Evolutionary conservation across 2,888 invertebrate species (phyloP).

Genomic region (Caenorhabditis japonica): DNA sequence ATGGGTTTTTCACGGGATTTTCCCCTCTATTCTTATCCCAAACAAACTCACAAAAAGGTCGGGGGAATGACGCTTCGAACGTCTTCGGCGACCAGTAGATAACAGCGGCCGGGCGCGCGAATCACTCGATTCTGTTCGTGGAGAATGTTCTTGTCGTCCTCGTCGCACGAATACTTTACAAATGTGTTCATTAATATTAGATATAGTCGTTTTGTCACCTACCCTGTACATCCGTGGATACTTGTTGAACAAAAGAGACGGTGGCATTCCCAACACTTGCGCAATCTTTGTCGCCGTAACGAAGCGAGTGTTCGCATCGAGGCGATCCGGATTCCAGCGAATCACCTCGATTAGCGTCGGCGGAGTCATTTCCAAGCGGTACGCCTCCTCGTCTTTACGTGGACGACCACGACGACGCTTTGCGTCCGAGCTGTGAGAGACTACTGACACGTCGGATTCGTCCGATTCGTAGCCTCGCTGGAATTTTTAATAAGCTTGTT

Average conservation of each 20-base stretch:
- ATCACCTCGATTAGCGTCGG: conserved; percentile 65
- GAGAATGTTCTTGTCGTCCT: conserved; percentile 72
- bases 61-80: conserved; percentile 50
- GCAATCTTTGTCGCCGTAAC: conserved; percentile 68
- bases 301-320: conserved; percentile 61
- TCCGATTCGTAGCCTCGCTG: conserved; percentile 60
- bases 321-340: conserved; percentile 73
- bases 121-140: conserved; percentile 60
- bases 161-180: conserved; percentile 72
- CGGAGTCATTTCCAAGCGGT: conserved; percentile 68
- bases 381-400: conserved; percentile 61
- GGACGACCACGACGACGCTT: conserved; percentile 54
- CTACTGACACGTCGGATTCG: conserved; percentile 49
- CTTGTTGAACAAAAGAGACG: conserved; percentile 64
- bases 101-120: conserved; percentile 56
- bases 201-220: background rate
- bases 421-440: conserved; percentile 49
- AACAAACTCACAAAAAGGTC: conserved; percentile 36
- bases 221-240: conserved; percentile 70
- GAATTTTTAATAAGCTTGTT: background rate
- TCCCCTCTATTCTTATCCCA: conserved; percentile 17
- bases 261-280: conserved; percentile 50
- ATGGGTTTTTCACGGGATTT: no score
- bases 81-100: conserved; percentile 63
- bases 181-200: background rate